Evolutionary conservation across 2,113 vertebrate genomes (phyloP), one percentile per base, ranked within the genome.

Genomic region (Pterocles gutturalis): DNA sequence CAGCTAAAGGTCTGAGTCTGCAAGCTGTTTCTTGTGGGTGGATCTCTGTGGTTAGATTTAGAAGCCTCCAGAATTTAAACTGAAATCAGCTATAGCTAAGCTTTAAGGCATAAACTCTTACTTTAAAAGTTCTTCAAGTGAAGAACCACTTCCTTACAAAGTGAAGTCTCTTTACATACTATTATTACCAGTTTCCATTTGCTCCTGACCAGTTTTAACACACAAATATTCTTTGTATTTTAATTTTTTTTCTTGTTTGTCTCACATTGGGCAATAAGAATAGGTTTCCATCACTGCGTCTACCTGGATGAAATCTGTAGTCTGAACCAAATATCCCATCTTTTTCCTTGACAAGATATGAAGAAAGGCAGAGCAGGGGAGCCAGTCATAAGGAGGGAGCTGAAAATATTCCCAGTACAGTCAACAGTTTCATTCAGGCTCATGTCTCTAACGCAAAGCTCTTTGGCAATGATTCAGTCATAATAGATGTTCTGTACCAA

Each of bases 11-110:
- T 96, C 94, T 96, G 78, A 93, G 87, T 89, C 90, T 96, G 84
- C 96, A 97, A 97, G 95, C 94, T 96, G 95, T 94, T 94, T 79
- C 72, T 91, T 89, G 96, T 96, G 96, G 95, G 95, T 91, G 96
- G 96, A 94, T 89, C 51, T 71, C 79, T 71, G 43, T 46, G 83
- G 71, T 94, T 33, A 55, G 60, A 65, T 25, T 48, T 62, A 96
- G 78, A 80, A 90, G 38, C 51, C 87, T 96, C 65, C 43, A 80
- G 61, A 89, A 91, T 80, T 76, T 71, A 70, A 94, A 91, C 8
- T 21, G 33, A 93, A 95, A 91, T 70, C 86, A 71, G 57, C 43
- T 82, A 54, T 28, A 57, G 53, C 69, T 92, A 78, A 90, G 17
- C 48, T 81, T 60, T 33, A 49, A 58, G 34, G 34, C 45, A 89